Conservation (phyloP, 2,113 vertebrate genomes). For the Tiliqua scincoides region DNA sequence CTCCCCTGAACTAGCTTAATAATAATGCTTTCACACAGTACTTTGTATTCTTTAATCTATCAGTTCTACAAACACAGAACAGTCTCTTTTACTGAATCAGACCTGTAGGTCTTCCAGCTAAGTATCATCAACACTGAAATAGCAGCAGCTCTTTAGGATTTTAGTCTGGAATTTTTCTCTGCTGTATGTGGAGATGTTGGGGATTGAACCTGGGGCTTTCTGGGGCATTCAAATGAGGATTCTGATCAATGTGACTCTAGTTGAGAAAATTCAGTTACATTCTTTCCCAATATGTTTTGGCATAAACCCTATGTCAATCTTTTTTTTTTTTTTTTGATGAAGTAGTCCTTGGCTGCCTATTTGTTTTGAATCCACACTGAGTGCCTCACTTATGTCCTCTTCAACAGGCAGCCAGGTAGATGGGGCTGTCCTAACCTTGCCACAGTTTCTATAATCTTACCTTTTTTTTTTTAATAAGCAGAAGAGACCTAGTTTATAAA, state of each 20-base stretch:
- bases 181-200: too few species aligned
- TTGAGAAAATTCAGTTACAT: not conserved
- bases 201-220: too few species aligned
- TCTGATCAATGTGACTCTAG: not conserved
- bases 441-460: not conserved
- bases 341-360: not conserved
- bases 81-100: too few species aligned
- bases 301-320: too few species aligned
- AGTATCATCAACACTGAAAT: too few species aligned
- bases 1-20: not conserved
- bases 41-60: too few species aligned
- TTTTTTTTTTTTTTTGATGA: too few species aligned
- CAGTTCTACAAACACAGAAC: too few species aligned
- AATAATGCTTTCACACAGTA: not conserved
- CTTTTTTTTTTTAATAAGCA: not conserved
- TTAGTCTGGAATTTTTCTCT: too few species aligned
- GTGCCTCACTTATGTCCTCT: not conserved
- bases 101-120: too few species aligned
- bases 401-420: not conserved
- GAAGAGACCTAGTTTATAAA: not conserved
- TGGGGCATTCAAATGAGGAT: not conserved
- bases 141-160: too few species aligned
- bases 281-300: not conserved
- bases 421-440: not conserved
- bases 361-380: not conserved